Evolutionary conservation across 2,888 invertebrate species (phyloP), one percentile per base, ranked within the genome.

Genomic region (Aphidius colemani): DNA sequence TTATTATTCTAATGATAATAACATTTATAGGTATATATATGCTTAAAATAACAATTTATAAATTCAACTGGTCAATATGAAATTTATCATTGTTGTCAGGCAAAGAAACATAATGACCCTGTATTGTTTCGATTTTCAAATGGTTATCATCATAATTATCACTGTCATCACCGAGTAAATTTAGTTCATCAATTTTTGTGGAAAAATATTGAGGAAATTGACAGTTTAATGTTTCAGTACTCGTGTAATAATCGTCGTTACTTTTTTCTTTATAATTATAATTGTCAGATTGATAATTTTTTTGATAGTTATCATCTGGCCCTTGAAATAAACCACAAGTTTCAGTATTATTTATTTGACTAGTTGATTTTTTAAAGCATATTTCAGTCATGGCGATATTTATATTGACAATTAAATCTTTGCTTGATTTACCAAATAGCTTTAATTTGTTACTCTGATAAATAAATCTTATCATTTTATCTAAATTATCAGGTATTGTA

Each of bases 381-480:
- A 77, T 67, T 13, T 74, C 72, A 5, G 65, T 46, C 18, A 70
- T 68, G 0, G 78, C 80, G 18, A 70, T 59, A 62, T 74, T 75
- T 3, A 80, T 70, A 48, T 76, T 75, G 11, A 77, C 76, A 5
- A 75, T 55, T 49, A 81, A 72, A 40, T 74, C 69, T 49, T 71
- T 72, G 46, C 71, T 71, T 0, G 75, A 76, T 1, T 69, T 71
- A 5, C 72, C 71, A 49, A 72, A 70, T 41, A 74, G 73, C 43
- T 71, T 60, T 7, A 73, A 59, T 18, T 69, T 72, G 4, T 75
- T 72, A n/a, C 71, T 70, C 51, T 72, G 66, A 48, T 78, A 75
- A 53, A 82, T 75, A 3, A 71, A 72, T 63, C 73, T 76, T 0
- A 81, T 75, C n/a, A 82, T 71, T 49, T 75, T 77, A 6, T 74